phyloP scores from a whole-genome alignment of 2,888 invertebrate genomes.

The Dexiosoma caninum region DNA sequence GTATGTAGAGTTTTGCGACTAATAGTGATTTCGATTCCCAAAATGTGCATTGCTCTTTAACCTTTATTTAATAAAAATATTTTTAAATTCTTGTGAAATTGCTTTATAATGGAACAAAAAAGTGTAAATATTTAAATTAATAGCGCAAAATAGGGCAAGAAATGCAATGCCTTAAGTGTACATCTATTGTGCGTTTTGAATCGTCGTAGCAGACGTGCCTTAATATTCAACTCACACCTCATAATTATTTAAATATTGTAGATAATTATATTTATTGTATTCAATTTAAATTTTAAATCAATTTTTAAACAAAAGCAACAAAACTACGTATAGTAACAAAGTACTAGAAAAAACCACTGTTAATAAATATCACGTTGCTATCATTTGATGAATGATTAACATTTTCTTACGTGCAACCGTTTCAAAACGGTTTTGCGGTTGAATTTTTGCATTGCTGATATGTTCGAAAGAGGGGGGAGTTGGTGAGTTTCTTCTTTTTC shows the following conservation, averaged over 20 bases:
- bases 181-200: background rate
- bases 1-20: no score
- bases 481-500: background rate
- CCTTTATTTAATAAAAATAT: no score
- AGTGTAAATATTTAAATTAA: background rate
- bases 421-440: conserved; percentile 47
- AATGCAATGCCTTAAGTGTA: no score
- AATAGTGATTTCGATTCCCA: no score
- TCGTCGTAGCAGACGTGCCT: background rate
- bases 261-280: background rate
- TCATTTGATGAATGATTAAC: conserved; percentile 37
- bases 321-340: background rate
- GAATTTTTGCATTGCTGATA: background rate
- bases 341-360: conserved; percentile 10
- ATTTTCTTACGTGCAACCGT: conserved; percentile 25
- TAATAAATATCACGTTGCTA: conserved; percentile 47
- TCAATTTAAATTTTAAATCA: background rate
- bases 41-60: no score
- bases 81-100: no score
- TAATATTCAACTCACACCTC: conserved; percentile 1
- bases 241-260: conserved; percentile 37
- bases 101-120: background rate
- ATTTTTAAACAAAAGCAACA: conserved; percentile 2
- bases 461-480: background rate
- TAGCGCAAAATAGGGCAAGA: no score